Conservation (phyloP, 2,888 invertebrate genomes). For the Drosophila austrosaltans region DNA sequence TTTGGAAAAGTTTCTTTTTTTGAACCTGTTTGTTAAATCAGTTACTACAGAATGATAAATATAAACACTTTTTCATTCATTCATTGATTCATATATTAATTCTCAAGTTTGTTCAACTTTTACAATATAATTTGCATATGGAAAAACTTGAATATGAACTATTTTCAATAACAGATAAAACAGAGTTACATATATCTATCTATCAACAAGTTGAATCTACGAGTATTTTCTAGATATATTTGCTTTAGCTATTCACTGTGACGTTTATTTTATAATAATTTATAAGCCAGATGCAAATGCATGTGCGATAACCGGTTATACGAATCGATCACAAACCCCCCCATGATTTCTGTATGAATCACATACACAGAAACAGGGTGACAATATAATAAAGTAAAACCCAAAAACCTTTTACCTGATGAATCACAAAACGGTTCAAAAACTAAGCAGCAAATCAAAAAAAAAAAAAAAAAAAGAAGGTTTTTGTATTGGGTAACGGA, state of each 20-base stretch:
- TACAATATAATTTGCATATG: slow-evolving; percentile 5
- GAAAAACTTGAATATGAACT: background rate
- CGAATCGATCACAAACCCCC: background rate
- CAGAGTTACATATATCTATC: background rate
- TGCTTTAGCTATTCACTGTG: background rate
- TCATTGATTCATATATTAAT: background rate
- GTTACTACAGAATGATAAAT: background rate
- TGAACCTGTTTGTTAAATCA: background rate
- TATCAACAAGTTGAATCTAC: background rate
- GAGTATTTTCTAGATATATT: background rate
- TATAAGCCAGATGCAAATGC: slow-evolving; percentile 6
- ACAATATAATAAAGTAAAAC: slow-evolving; percentile 6
- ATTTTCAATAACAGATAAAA: background rate
- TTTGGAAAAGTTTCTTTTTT: background rate
- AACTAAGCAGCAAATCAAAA: background rate
- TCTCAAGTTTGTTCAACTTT: slow-evolving; percentile 11
- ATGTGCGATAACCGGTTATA: background rate
- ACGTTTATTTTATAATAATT: background rate
- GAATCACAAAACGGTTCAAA: slow-evolving; percentile 2
- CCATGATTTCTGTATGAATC: slow-evolving; percentile 4
- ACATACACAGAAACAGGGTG: slow-evolving; percentile 7
- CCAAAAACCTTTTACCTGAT: background rate
- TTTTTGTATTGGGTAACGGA: background rate
- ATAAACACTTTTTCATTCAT: background rate
- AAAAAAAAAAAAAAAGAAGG: background rate